Conservation (phyloP, 2,797 vertebrate genomes). For the Siniperca scherzeri region DNA sequence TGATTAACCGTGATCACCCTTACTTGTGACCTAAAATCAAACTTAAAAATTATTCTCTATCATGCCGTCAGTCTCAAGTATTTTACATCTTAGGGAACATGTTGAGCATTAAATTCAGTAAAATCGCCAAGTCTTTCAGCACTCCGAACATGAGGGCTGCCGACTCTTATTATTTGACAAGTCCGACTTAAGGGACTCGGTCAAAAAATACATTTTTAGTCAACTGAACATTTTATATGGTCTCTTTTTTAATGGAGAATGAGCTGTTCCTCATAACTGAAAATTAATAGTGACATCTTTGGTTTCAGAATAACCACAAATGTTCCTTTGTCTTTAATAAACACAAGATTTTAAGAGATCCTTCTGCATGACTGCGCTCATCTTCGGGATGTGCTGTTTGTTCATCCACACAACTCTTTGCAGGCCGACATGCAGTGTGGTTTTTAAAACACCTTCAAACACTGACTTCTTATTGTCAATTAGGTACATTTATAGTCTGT, state of each 20-base stretch:
- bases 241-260: background rate
- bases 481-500: constrained; percentile 30
- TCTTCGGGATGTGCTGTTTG: constrained; percentile 31
- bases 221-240: constrained; percentile 16
- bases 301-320: constrained; percentile 5
- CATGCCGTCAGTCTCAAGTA: background rate
- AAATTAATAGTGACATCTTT: constrained; percentile 20
- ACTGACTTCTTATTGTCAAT: constrained; percentile 31
- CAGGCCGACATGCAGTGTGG: constrained; percentile 7
- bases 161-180: background rate
- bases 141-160: background rate
- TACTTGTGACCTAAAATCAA: background rate
- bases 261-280: constrained; percentile 3
- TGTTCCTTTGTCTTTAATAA: constrained; percentile 24
- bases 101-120: background rate
- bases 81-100: background rate
- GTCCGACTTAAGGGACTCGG: background rate
- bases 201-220: background rate
- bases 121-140: background rate
- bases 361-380: constrained; percentile 8
- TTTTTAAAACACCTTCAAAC: constrained; percentile 34
- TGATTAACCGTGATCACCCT: too few relatives aligned
- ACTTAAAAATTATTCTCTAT: background rate
- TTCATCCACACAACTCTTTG: constrained; percentile 25
- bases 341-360: constrained; percentile 20